phyloP scores from a whole-genome alignment of 2,888 invertebrate genomes.

The Saturnia pavonia region DNA sequence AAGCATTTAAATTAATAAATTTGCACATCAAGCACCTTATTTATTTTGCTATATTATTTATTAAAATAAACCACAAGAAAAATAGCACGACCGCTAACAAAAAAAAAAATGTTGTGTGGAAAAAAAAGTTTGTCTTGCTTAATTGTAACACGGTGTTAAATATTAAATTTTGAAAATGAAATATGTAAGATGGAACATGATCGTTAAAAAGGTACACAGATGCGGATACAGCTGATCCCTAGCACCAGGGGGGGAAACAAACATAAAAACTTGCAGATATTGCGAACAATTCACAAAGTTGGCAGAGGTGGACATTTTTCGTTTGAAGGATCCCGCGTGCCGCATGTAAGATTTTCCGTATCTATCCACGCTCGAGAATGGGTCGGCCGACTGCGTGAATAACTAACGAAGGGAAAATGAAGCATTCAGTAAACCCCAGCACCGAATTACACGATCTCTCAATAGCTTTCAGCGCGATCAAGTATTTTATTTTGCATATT shows the following conservation, averaged over 20 bases:
- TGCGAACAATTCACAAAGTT: constrained; percentile 62
- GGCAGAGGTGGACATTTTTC: constrained; percentile 53
- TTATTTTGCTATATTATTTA: too few species aligned
- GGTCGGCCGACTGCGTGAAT: constrained; percentile 38
- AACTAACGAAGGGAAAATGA: constrained; percentile 56
- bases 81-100: not conserved
- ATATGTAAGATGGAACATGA: constrained; percentile 56
- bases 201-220: constrained; percentile 61
- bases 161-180: constrained; percentile 20
- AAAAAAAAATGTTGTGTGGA: not conserved
- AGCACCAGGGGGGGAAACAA: constrained; percentile 53
- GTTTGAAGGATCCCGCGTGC: constrained; percentile 45
- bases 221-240: constrained; percentile 61
- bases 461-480: constrained; percentile 44
- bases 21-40: too few species aligned
- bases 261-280: constrained; percentile 69
- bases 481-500: constrained; percentile 55
- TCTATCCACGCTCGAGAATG: constrained; percentile 34
- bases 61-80: too few species aligned
- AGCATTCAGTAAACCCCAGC: constrained; percentile 40
- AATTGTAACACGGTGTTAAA: constrained; percentile 15
- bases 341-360: constrained; percentile 42
- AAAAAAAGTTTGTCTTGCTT: not conserved
- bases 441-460: constrained; percentile 41
- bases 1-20: too few species aligned